A percentile compares a stretch with the other conserved stretches of the same genome.
These are phyloP conservation scores for Myopa testacea DNA, from an alignment of 2,888 invertebrate species.

Conservation along the genomic window DNA sequence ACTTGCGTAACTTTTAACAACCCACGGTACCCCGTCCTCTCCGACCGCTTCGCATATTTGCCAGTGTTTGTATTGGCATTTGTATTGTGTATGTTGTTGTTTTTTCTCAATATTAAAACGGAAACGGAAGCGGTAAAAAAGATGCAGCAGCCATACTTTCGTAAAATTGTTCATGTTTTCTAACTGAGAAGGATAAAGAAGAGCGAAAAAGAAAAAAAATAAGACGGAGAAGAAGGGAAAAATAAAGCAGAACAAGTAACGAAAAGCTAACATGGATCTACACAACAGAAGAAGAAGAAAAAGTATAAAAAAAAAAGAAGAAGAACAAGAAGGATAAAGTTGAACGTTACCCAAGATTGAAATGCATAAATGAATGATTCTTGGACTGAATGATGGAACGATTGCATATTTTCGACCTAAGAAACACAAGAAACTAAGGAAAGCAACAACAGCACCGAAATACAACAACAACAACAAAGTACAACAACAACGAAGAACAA, in stretches of 20 bases:
- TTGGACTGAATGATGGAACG: too few relatives aligned
- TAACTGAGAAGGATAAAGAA: not conserved
- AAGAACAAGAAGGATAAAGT: not conserved
- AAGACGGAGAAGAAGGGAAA: not conserved
- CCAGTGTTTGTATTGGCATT: not conserved
- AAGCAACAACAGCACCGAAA: too few relatives aligned
- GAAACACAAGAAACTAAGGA: too few relatives aligned
- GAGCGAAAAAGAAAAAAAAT: not conserved
- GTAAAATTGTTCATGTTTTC: not conserved
- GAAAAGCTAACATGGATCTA: not conserved
- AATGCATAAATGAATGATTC: too few relatives aligned
- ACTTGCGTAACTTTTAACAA: not conserved
- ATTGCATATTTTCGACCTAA: too few relatives aligned
- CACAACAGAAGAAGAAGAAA: not conserved
- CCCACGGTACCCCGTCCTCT: not conserved
- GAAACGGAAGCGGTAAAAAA: constrained; percentile 25
- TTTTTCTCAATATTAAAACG: not conserved
- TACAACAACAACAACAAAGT: too few relatives aligned
- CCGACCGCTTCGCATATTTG: not conserved
- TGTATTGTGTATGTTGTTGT: not conserved
- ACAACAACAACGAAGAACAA: too few relatives aligned
- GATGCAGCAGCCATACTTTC: not conserved
- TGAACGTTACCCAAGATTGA: too few relatives aligned
- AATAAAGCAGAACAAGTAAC: not conserved
- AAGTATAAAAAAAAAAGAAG: not conserved